Evolutionary conservation across 2,113 vertebrate species (phyloP).

Genomic region (Gnathonemus longibarbis): DNA sequence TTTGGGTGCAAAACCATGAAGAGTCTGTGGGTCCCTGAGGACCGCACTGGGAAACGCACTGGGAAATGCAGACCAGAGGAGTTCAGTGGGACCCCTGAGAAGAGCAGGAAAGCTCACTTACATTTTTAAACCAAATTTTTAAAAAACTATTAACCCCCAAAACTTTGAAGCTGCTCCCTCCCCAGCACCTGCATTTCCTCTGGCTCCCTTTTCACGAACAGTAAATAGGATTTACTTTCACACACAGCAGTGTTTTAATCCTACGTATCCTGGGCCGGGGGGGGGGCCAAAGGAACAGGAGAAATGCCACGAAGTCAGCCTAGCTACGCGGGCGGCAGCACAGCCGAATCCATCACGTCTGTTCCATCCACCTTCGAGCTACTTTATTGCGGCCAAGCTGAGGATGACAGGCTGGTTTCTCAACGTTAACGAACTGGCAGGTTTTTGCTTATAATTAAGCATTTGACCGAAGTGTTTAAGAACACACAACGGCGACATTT

Average conservation of each 20-base stretch:
- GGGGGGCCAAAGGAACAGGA: not conserved
- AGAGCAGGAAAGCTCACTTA: not conserved
- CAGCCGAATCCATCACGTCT: not conserved
- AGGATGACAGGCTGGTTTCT: not conserved
- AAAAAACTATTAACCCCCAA: not conserved
- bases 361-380: not conserved
- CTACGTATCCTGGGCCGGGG: not conserved
- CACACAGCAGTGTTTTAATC: not conserved
- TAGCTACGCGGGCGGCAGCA: not conserved
- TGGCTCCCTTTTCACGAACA: not conserved
- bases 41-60: not conserved
- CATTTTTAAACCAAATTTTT: too few species aligned
- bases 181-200: not conserved
- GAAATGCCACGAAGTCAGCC: not conserved
- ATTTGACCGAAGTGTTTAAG: not conserved
- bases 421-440: not conserved
- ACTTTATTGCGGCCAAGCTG: not conserved
- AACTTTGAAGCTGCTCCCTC: not conserved
- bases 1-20: not conserved
- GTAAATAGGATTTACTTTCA: not conserved
- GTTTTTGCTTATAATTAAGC: not conserved
- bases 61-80: not conserved
- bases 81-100: not conserved
- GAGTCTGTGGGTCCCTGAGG: not conserved
- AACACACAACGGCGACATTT: not conserved